Percentiles rank a stretch among this genome's conserved stretches.
Evolutionary conservation across 2,888 invertebrate species (phyloP).

Genomic region (Lacanobia oleracea): DNA sequence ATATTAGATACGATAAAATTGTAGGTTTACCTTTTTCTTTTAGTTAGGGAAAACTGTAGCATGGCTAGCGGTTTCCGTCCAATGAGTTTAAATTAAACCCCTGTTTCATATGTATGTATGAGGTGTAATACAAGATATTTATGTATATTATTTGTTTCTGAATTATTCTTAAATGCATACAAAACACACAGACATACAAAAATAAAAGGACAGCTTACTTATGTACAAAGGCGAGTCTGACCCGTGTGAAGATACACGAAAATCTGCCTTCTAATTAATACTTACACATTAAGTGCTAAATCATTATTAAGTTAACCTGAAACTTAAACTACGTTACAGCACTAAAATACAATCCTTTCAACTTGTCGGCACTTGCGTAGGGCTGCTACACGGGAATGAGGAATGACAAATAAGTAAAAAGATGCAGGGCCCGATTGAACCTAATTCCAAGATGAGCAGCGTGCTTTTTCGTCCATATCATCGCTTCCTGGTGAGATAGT

Average conservation of each 20-base stretch:
- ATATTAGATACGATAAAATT: background rate
- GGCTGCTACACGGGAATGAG: constrained; percentile 26
- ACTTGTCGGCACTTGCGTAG: constrained; percentile 37
- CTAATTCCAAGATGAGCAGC: background rate
- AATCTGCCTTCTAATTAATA: background rate
- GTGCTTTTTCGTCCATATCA: no score
- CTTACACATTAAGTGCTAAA: constrained; percentile 5
- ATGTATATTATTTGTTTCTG: no score
- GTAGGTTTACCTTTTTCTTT: background rate
- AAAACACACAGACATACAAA: no score
- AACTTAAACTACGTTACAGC: constrained; percentile 45
- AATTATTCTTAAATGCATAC: no score
- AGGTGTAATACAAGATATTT: no score
- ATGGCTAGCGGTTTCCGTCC: no score
- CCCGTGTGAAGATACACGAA: no score
- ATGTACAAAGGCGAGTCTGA: no score
- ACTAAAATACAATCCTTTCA: constrained; percentile 49
- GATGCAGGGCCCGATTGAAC: background rate
- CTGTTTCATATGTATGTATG: background rate
- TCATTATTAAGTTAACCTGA: constrained; percentile 50
- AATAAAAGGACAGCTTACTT: no score
- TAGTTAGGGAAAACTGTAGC: background rate
- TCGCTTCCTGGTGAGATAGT: no score
- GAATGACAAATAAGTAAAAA: background rate
- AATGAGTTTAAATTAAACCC: background rate